Base-by-base conservation (phyloP, 2,888 invertebrate genomes). In the Leptinotarsa rubiginosa region DNA sequence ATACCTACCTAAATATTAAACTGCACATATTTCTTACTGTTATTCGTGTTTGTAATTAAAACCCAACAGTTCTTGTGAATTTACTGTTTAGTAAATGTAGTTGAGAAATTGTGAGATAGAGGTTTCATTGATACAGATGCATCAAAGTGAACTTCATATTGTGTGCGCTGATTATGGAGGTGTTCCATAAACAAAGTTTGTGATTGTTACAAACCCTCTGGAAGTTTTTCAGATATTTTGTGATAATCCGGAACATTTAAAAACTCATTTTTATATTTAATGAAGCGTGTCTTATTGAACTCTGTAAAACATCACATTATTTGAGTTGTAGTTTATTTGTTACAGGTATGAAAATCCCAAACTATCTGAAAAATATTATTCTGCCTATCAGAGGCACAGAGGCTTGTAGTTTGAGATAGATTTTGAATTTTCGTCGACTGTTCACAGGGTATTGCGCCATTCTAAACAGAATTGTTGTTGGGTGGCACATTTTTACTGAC, bases 361-460 rank as follows among this genome's bases (percentile, higher is more conserved):
- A 62, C n/a, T 62, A 62, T n/a, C 31, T 62, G 31, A 22, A 54
- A 56, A 56, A 56, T 5, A 50, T n/a, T 50, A 20, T 67, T 4
- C 25, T 41, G 62, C 41, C 16, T 41, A n/a, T 67, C 70, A 20
- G 62, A 4, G 56, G 69, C 47, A 66, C 70, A 77, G 74, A 77
- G 72, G 68, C 59, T 72, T 73, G 75, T 77, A 75, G 77, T 77
- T 77, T 77, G 77, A 77, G 77, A 77, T 77, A 75, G 77, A 70
- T 65, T 71, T 73, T 73, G 59, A 77, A 64, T 75, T 75, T 81
- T 82, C 80, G 80, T 82, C 79, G 80, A 82, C 78, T 56, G 81
- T 80, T 82, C 83, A 85, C 85, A 85, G 85, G 85, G 85, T 85
- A 85, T 84, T 83, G 83, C 84, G 83, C 84, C 84, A 82, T 84